Conservation (phyloP, 2,888 invertebrate genomes). For the Cryptus viduatorius region DNA sequence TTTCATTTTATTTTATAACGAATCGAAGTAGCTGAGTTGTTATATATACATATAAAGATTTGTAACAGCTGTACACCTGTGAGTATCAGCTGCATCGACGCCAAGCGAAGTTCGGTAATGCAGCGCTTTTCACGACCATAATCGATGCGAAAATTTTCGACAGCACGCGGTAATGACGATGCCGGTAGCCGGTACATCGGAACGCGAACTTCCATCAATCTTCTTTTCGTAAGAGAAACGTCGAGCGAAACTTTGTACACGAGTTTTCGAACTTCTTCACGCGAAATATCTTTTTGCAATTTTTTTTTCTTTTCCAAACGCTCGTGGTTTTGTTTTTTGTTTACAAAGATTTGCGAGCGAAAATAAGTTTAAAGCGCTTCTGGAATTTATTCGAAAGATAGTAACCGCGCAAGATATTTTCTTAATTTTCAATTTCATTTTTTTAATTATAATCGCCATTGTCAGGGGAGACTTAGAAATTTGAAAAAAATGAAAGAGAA, state of each 20-base stretch:
- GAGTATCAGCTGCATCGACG: no score
- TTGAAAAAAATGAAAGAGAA: no score
- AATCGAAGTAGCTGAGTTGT: background rate
- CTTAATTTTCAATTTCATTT: no score
- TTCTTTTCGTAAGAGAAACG: background rate
- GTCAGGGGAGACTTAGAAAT: no score
- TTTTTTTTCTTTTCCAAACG: background rate
- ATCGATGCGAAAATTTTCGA: conserved; percentile 7
- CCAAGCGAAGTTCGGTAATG: background rate
- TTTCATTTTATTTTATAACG: background rate
- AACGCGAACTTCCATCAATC: background rate
- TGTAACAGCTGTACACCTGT: background rate
- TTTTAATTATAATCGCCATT: no score
- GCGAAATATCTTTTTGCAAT: background rate
- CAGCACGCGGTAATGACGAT: background rate
- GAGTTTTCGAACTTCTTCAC: background rate
- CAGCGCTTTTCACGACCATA: background rate
- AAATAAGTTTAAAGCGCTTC: no score
- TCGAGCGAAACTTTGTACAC: background rate
- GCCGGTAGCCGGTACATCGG: conserved; percentile 7
- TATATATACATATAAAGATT: background rate
- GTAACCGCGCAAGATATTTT: no score
- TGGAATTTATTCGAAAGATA: no score
- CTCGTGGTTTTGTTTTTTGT: background rate
- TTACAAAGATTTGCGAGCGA: background rate